Conservation (phyloP, 2,888 invertebrate genomes). For the Tachina fera region DNA sequence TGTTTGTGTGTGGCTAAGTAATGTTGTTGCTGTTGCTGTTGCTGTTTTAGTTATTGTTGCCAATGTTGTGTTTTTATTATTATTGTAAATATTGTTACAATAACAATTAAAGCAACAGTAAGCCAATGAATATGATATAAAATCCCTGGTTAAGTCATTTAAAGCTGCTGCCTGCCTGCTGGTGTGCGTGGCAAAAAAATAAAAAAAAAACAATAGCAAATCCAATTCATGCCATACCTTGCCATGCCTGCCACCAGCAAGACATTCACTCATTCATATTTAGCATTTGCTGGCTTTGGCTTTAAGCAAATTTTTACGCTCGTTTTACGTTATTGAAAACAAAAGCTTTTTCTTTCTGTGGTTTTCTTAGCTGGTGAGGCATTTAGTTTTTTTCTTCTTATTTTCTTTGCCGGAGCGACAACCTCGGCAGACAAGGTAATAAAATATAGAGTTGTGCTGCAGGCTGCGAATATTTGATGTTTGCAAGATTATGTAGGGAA, state of each 20-base stretch:
- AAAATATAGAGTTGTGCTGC: constrained; percentile 26
- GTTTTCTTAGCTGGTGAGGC: not conserved
- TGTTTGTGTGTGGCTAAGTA: not conserved
- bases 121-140: constrained; percentile 37
- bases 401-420: constrained; percentile 12
- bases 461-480: not conserved
- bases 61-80: constrained; percentile 46
- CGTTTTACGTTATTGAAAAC: constrained; percentile 51
- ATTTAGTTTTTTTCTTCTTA: not conserved
- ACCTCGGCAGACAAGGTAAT: constrained; percentile 3
- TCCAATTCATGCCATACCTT: constrained; percentile 3
- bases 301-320: constrained; percentile 47
- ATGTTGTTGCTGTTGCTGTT: constrained; percentile 5
- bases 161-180: constrained; percentile 19
- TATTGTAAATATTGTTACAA: constrained; percentile 3
- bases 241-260: constrained; percentile 14
- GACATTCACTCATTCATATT: constrained; percentile 66
- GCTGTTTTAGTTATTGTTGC: constrained; percentile 7
- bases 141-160: constrained; percentile 51
- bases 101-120: constrained; percentile 27
- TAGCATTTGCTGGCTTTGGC: constrained; percentile 46
- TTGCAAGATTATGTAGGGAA: not conserved
- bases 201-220: not conserved
- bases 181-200: constrained; percentile 1
- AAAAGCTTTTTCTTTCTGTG: constrained; percentile 55